Evolutionary conservation across 2,113 vertebrate genomes (phyloP), one percentile per base, ranked within the genome.

Genomic region (Ammodramus savannarum): DNA sequence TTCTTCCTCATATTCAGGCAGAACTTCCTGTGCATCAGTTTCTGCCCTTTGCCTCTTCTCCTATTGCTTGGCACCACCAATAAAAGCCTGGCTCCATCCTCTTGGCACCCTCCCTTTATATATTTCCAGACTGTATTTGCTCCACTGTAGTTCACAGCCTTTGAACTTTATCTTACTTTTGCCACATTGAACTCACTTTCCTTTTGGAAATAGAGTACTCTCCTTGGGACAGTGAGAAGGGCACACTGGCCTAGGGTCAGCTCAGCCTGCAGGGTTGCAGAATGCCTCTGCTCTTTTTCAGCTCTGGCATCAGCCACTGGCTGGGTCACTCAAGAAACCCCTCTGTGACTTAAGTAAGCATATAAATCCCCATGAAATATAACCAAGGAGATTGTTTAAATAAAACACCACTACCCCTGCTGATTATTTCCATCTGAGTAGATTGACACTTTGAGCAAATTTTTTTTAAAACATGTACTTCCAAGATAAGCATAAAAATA

Each of bases 131-230:
- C 43, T 46, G 31, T 34, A 54, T 91, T 90, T 90, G 10, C 46
- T 87, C 20, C 15, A 55, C 34, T 34, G 6, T 63, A 73, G 15
- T 46, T 77, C 41, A 5, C 46, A 81, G 89, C 29, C 86, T 80
- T 77, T 92, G 79, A 84, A 77, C 36, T 73, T 90, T 76, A 31
- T 76, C 85, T 95, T 57, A 76, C 26, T 75, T 95, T 79, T 76
- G 62, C 67, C 43, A 27, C 38, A 73, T 5, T 83, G 86, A 88
- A 68, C 71, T 90, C 25, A 4, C 27, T 83, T 85, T 90, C 20
- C 31, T 73, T 83, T 80, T 48, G 1, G 1, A 79, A 90, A 85
- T 32, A 55, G 82, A 85, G 29, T 43, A 43, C 29, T 88, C 55
- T 62, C 59, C 44, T 41, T 69, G 72, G 76, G 68, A 86, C 38